These are phyloP conservation scores for Jaculus jaculus DNA, from an alignment of 2,113 vertebrate genomes.

Conservation along the genomic window DNA sequence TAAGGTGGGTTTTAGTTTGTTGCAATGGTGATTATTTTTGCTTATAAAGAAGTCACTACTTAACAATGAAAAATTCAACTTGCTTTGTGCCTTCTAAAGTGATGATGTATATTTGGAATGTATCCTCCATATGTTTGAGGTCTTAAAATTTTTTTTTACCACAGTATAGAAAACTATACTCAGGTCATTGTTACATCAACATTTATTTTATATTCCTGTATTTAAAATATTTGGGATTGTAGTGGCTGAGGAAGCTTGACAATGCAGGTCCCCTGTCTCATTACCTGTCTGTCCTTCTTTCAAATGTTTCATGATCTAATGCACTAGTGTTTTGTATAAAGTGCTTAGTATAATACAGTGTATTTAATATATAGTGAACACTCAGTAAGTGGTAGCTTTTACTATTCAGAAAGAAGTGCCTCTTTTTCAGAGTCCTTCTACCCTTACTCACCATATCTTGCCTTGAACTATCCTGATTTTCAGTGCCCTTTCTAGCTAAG, in stretches of 20 bases:
- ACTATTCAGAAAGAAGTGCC: slow-evolving; percentile 5
- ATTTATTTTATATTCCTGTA: background rate
- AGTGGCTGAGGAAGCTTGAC: background rate
- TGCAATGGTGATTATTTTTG: slow-evolving; percentile 13
- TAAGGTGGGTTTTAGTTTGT: slow-evolving; percentile 7
- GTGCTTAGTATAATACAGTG: background rate
- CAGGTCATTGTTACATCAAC: background rate
- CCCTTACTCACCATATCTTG: background rate
- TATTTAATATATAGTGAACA: background rate
- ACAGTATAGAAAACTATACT: background rate
- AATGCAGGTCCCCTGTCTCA: background rate
- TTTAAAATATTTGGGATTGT: slow-evolving; percentile 32
- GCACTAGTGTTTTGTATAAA: slow-evolving; percentile 15
- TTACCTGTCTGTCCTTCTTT: background rate
- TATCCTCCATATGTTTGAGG: background rate
- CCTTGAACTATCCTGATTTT: slow-evolving; percentile 48
- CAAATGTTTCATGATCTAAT: background rate
- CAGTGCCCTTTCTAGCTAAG: background rate
- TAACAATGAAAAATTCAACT: background rate
- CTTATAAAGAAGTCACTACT: slow-evolving; percentile 11
- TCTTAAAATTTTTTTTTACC: slow-evolving; percentile 41
- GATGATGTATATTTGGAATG: slow-evolving; percentile 2
- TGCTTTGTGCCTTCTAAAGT: background rate
- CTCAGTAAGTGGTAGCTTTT: background rate
- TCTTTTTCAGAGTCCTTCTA: slow-evolving; percentile 10